Conservation (phyloP, 2,113 vertebrate species). For the Caracal caracal region DNA sequence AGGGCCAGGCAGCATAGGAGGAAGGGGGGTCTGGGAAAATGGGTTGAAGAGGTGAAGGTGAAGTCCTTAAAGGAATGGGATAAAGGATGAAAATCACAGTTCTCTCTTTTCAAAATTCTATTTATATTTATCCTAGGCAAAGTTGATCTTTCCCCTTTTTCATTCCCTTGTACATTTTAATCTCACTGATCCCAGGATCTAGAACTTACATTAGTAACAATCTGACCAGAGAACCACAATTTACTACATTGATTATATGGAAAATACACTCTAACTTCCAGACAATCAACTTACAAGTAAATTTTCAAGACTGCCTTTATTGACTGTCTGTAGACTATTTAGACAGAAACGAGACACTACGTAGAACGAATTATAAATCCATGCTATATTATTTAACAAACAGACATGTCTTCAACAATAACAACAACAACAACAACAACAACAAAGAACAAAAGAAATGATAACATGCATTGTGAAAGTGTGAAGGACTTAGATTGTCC, state of each 20-base stretch:
- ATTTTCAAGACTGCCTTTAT: background rate
- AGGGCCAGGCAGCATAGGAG: background rate
- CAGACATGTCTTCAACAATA: background rate
- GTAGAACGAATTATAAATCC: background rate
- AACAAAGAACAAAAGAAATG: background rate
- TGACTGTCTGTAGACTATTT: background rate
- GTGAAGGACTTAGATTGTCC: background rate
- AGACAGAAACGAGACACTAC: background rate
- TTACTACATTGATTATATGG: background rate
- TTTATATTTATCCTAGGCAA: background rate
- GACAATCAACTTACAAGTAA: background rate
- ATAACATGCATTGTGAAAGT: background rate
- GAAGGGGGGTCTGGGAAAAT: background rate
- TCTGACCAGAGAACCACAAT: background rate
- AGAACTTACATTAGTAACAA: slow-evolving; percentile 1
- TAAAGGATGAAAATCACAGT: background rate
- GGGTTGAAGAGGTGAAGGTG: background rate
- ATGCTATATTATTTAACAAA: background rate
- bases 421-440: background rate
- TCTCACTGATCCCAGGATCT: background rate
- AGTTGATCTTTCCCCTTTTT: background rate
- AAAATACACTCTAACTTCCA: background rate
- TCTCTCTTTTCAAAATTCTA: background rate
- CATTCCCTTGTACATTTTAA: background rate
- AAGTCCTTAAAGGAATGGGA: background rate